Base-by-base conservation (phyloP, 2,888 invertebrate species). In the Pomacea canaliculata region DNA sequence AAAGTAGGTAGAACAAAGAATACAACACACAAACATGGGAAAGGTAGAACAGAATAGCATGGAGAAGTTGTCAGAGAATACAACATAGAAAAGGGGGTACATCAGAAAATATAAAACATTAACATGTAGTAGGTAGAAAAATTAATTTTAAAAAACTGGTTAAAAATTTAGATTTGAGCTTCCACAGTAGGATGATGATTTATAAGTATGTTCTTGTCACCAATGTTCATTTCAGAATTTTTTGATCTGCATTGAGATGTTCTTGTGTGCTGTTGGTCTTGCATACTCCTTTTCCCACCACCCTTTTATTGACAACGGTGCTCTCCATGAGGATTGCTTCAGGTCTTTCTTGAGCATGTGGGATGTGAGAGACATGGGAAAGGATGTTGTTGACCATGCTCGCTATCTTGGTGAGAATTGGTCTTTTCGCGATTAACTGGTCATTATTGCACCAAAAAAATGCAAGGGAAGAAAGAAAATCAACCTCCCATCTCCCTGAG, bases 201-300 rank as follows among this genome's bases (percentile, higher is more conserved):
- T 2, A 60, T 60, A n/a, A 5, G 37, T 37, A 5, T 5, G 3
- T 37, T 3, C 37, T 37, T 37, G 37, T 37, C 37, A 37, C 5
- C 37, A 37, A 37, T 72, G 59, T 68, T 69, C 73, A 60, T 85
- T 85, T 27, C 93, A 97, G 95, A 96, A 98, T 92, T 97, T 98
- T 91, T 92, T 97, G 76, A 97, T 98, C 84, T 98, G 98, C 90
- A 96, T 98, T 88, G 98, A 98, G 93, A 98, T 98, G 98, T 97
- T 98, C 90, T 91, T 98, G 85, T 98, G 98, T 48, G 97, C 98
- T 2, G 94, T 98, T 48, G 98, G 97, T 0, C 98, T 98, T 91
- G 96, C 97, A 90, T 98, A 96, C 91, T 96, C 97, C 87, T 98
- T 98, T 91, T 96, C 97, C n/a, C 96, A 97, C 91, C 94, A 95